Evolutionary conservation across 1,140 invertebrate species (phyloP), one percentile per base, ranked within the genome.

Genomic region (Heliconius congener): DNA sequence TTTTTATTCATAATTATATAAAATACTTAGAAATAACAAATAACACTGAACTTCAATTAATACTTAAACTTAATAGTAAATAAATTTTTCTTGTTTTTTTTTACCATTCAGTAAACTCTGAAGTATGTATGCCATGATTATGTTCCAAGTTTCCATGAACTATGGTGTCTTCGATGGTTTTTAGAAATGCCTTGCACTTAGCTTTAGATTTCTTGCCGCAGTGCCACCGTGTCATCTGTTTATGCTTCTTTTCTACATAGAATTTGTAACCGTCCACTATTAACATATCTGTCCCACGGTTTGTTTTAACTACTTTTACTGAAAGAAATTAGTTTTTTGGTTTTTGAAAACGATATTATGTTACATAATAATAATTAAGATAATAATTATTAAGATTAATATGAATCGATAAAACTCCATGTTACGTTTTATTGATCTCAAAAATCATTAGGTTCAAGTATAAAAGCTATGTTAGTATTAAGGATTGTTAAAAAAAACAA

Each of bases 131-230:
- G 8, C 27, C 3, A 75, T 82, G 81, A 16, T 30, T 78, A 66
- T 80, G 73, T 18, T 73, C 30, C 42, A 82, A 75, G 30, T n/a
- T 71, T n/a, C 55, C 30, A 42, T 23, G 18, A 42, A 77, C 72
- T 30, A 81, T 57, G 11, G 60, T 50, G 2, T 73, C 76, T 9
- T 87, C 80, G 6, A 82, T 39, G 9, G 86, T 87, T 16, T 79
- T 85, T 3, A 89, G 57, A 39, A 81, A 83, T 0, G 88, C 88
- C 57, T 76, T 85, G 71, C 88, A 89, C 77, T 81, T 86, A 1
- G 84, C 81, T 8, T 81, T 76, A 2, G 81, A 82, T 37, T 84
- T 80, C 27, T 79, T 82, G 1, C 81, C 82, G 70, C 88, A 89
- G 9, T 85, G 83, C 88, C 88, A 88, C 72, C 87, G 72, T 18